A percentile compares a stretch with the other conserved stretches of the same genome.
phyloP scores from a whole-genome alignment of 2,888 invertebrate genomes.

The Eurytoma adleriae region DNA sequence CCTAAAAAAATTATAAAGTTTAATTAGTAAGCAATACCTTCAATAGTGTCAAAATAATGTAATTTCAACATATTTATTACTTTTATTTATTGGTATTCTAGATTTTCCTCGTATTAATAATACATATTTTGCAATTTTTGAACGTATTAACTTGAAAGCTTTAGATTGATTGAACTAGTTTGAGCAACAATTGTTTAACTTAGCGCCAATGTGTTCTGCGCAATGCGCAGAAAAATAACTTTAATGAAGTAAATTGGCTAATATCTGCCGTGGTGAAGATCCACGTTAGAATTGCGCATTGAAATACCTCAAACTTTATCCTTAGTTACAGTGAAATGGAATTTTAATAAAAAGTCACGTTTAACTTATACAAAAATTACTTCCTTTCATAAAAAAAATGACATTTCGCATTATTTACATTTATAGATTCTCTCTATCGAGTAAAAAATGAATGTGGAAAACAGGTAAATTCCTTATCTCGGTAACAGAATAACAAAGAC shows the following conservation, averaged over 20 bases:
- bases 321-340: not conserved
- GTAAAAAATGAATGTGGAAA: too few relatives aligned
- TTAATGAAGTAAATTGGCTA: slow-evolving; percentile 33
- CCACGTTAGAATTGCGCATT: not conserved
- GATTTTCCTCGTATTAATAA: not conserved
- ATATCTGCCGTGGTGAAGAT: slow-evolving; percentile 10
- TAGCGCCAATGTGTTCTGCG: not conserved
- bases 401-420: too few relatives aligned
- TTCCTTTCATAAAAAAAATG: too few relatives aligned
- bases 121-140: not conserved
- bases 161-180: not conserved
- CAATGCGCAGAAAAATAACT: slow-evolving; percentile 10
- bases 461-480: too few relatives aligned
- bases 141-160: not conserved
- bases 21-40: too few relatives aligned
- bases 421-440: too few relatives aligned
- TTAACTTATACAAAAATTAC: not conserved
- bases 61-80: too few relatives aligned
- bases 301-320: slow-evolving; percentile 6
- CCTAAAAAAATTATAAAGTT: slow-evolving; percentile 22
- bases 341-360: too few relatives aligned
- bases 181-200: not conserved
- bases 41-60: too few relatives aligned
- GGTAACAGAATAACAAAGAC: too few relatives aligned
- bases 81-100: too few relatives aligned